Percentiles rank a stretch among this genome's conserved stretches.
These are phyloP conservation scores for Sebastes vulpes DNA, from an alignment of 2,797 vertebrate genomes.

Conservation along the genomic window DNA sequence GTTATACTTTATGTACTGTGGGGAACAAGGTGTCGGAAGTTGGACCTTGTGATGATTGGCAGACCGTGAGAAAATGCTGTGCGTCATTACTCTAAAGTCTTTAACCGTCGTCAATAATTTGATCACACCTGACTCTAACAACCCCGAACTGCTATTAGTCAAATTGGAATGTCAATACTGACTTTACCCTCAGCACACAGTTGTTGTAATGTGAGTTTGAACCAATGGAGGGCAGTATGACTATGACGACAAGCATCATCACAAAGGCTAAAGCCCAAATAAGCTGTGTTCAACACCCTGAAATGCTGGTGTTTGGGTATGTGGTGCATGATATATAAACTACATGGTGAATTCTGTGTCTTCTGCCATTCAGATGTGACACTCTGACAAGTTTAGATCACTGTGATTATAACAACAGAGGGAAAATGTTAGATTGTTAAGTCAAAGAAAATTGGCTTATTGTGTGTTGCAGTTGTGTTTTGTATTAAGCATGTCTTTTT, in stretches of 20 bases:
- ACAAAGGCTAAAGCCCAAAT: constrained; percentile 36
- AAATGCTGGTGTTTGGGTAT: constrained; percentile 41
- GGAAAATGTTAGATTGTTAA: neutral
- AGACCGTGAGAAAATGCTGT: neutral
- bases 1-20: neutral
- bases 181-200: neutral
- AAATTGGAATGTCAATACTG: constrained; percentile 4
- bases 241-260: constrained; percentile 69
- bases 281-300: constrained; percentile 50
- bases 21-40: neutral
- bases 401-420: neutral
- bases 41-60: neutral
- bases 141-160: constrained; percentile 27
- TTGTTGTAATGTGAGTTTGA: constrained; percentile 62
- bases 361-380: constrained; percentile 46
- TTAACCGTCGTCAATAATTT: neutral
- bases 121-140: constrained; percentile 27
- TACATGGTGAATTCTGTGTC: constrained; percentile 42
- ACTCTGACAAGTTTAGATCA: neutral
- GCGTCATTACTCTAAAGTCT: constrained; percentile 1
- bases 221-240: constrained; percentile 88
- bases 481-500: neutral
- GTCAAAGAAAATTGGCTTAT: neutral
- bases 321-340: constrained; percentile 47
- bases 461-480: neutral